Conservation (phyloP, 2,113 vertebrate genomes). For the mouse (Mus musculus) region DNA sequence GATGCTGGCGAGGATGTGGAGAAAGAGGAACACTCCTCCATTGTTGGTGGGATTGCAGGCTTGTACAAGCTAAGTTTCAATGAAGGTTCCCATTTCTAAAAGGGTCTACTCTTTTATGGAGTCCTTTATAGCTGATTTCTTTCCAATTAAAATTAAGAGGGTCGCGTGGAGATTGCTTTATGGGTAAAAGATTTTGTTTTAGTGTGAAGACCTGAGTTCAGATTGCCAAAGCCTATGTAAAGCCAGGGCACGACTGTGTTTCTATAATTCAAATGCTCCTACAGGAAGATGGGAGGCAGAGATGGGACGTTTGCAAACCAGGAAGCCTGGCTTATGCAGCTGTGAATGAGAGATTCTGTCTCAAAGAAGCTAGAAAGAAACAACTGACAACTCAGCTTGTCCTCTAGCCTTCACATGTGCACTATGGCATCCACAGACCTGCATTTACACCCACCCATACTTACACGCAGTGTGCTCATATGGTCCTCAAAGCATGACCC, state of each 20-base stretch:
- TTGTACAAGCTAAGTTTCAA: too few relatives aligned
- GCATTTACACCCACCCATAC: neutral
- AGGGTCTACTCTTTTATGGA: neutral
- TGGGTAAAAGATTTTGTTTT: neutral
- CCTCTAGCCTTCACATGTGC: neutral
- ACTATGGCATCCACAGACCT: too few relatives aligned
- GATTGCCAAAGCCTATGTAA: too few relatives aligned
- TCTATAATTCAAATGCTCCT: neutral
- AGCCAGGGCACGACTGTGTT: too few relatives aligned
- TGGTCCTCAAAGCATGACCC: too few relatives aligned
- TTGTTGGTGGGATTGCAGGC: too few relatives aligned
- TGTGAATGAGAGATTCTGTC: neutral
- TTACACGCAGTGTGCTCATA: neutral
- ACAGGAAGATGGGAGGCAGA: neutral
- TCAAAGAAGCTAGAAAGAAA: neutral
- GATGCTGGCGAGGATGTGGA: too few relatives aligned
- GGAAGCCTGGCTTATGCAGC: neutral
- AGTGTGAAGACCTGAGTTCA: neutral
- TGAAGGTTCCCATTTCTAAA: neutral
- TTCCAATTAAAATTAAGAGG: conserved; percentile 10
- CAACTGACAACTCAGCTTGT: neutral
- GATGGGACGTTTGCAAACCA: neutral
- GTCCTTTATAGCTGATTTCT: neutral
- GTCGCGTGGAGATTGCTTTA: neutral
- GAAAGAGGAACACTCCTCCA: too few relatives aligned